Conservation (phyloP, 2,888 invertebrate species). For the Dendrolimus houi region DNA sequence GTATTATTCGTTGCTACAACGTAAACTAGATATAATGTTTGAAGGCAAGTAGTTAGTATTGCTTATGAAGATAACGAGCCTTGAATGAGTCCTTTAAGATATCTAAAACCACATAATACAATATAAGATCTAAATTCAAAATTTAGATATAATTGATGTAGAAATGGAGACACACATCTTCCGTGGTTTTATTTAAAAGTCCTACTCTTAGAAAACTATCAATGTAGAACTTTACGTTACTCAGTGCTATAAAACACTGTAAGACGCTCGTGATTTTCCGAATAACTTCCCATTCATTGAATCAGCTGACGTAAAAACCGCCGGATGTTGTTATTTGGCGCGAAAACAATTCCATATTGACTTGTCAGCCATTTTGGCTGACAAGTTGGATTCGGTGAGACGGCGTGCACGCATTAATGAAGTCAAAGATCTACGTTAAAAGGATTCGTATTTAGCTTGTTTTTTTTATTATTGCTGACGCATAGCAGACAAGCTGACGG, state of each 20-base stretch:
- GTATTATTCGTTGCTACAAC: conserved; percentile 7
- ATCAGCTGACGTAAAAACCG: not conserved
- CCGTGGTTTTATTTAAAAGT: too few relatives aligned
- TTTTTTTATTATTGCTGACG: too few relatives aligned
- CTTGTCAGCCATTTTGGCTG: not conserved
- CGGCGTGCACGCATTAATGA: not conserved
- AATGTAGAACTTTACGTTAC: not conserved
- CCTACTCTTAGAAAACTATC: too few relatives aligned
- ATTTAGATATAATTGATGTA: too few relatives aligned
- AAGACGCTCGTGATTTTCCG: not conserved
- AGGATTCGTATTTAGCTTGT: not conserved
- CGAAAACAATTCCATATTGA: not conserved
- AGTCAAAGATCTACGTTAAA: not conserved
- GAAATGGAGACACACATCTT: too few relatives aligned
- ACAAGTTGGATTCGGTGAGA: not conserved
- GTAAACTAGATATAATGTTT: too few relatives aligned
- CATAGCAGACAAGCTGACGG: too few relatives aligned
- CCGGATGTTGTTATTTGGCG: not conserved
- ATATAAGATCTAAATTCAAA: too few relatives aligned
- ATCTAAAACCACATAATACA: too few relatives aligned
- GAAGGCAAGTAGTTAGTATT: too few relatives aligned
- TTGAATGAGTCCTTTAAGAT: too few relatives aligned
- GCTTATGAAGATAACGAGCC: too few relatives aligned
- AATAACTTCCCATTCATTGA: not conserved
- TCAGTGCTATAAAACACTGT: conserved; percentile 7